Base-by-base conservation (phyloP, 1,140 invertebrate genomes). In the Drosophila tani region DNA sequence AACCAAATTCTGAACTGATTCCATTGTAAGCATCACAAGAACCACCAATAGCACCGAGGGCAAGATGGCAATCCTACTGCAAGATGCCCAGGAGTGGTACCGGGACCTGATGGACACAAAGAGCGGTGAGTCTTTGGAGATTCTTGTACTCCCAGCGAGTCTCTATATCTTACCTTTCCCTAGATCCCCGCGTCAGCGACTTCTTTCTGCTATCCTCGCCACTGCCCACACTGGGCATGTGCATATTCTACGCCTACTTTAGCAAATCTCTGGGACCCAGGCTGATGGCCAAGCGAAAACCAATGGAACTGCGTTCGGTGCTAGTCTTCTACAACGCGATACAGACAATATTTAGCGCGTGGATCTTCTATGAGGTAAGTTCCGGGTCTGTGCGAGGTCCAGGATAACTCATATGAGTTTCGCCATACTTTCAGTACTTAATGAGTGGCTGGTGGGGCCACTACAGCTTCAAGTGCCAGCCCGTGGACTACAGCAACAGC, bases 131-230 rank as follows among this genome's bases (percentile, higher is more conserved):
- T 59, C 24, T 5, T 19, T 6, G 1, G 9, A 1, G 4, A 32
- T n/a, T 0, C 3, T 3, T 12, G 21, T 8, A 14, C 11, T n/a
- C 15, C 4, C 1, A 17, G 7, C 32, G 8, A 51, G 4, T 24
- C 21, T 24, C 21, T 24, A 24, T n/a, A n/a, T 91, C 79, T 24
- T 24, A 5, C 24, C 88, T 86, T 90, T 74, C 82, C 95, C 93
- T 5, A 98, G 98, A 99, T 95, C 96, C 97, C 24, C 95, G 98
- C 71, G 97, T 99, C 35, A 96, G 96, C 66, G 95, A 96, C 82
- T 99, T 98, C 97, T 93, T 96, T n/a, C 95, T 99, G 94, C 98
- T 98, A 96, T 96, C 95, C 58, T 97, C 97, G 68, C 98, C 98
- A n/a, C 94, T 96, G 81, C 98, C 98, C 17, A 99, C 98, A 4